phyloP scores from a whole-genome alignment of 1,140 invertebrate genomes.

The Cotesia vestalis region DNA sequence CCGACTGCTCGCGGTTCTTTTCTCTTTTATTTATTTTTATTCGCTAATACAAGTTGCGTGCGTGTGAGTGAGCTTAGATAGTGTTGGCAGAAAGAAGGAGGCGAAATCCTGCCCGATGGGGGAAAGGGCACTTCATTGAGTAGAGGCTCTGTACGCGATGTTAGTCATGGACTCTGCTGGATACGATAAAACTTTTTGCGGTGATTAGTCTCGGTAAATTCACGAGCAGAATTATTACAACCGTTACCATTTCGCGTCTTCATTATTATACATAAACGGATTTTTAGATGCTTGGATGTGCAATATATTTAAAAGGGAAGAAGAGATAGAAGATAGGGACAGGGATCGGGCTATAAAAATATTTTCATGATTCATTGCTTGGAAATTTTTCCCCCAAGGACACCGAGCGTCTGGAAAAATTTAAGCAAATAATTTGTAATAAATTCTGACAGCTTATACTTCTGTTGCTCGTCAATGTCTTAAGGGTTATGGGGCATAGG shows the following conservation, averaged over 20 bases:
- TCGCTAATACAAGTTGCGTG: too few relatives aligned
- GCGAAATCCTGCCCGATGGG: neutral
- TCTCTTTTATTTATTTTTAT: too few relatives aligned
- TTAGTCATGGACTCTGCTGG: constrained; percentile 23
- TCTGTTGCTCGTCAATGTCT: constrained; percentile 26
- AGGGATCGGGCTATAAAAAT: neutral
- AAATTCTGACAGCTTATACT: constrained; percentile 19
- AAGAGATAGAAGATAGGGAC: too few relatives aligned
- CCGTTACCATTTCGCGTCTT: constrained; percentile 25
- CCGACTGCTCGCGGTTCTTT: too few relatives aligned
- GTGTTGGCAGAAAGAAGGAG: too few relatives aligned
- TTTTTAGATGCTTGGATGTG: neutral
- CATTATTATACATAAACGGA: neutral
- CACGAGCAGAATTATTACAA: constrained; percentile 6
- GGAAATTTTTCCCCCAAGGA: neutral
- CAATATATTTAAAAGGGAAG: too few relatives aligned
- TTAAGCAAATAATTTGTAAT: constrained; percentile 20
- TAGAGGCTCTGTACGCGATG: constrained; percentile 24
- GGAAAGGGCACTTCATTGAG: constrained; percentile 39
- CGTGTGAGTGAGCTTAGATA: too few relatives aligned
- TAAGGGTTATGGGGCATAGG: constrained; percentile 3
- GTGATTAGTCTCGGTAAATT: constrained; percentile 35
- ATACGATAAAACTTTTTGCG: constrained; percentile 25
- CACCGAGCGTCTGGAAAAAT: constrained; percentile 11
- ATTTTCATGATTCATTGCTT: neutral